Conservation (phyloP, 2,113 vertebrate genomes). For the Siniperca knerii region DNA sequence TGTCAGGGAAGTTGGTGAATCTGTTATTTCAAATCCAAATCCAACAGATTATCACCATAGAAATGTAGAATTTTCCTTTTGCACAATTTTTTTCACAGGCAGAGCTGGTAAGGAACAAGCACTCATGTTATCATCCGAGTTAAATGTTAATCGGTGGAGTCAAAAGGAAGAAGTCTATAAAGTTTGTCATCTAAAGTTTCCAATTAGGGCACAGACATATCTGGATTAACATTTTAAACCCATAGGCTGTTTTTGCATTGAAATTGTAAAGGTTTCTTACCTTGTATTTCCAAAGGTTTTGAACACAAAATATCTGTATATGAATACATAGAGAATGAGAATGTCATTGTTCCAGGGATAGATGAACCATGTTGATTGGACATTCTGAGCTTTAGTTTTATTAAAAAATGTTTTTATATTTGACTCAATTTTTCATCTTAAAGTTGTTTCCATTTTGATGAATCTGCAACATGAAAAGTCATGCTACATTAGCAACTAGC, state of each 20-base stretch:
- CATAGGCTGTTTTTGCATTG: background rate
- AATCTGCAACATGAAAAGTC: background rate
- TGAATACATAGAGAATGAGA: no score
- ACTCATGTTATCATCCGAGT: background rate
- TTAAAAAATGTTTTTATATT: background rate
- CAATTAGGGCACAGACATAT: background rate
- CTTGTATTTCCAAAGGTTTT: background rate
- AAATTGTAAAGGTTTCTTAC: no score
- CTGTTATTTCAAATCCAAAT: conserved; percentile 18
- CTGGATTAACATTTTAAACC: background rate
- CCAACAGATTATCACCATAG: background rate
- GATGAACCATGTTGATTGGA: no score
- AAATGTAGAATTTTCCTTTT: background rate
- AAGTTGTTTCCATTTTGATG: background rate
- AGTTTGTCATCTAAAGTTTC: no score
- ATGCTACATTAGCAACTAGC: background rate
- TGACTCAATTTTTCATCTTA: background rate
- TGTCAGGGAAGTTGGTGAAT: conserved; percentile 11
- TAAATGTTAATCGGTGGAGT: background rate
- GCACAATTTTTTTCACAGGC: background rate
- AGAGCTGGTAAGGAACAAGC: background rate
- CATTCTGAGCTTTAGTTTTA: background rate
- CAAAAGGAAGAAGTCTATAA: background rate
- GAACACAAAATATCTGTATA: background rate
- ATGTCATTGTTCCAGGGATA: background rate